Conservation (phyloP, 2,888 invertebrate genomes). For the Drosophila merina region DNA sequence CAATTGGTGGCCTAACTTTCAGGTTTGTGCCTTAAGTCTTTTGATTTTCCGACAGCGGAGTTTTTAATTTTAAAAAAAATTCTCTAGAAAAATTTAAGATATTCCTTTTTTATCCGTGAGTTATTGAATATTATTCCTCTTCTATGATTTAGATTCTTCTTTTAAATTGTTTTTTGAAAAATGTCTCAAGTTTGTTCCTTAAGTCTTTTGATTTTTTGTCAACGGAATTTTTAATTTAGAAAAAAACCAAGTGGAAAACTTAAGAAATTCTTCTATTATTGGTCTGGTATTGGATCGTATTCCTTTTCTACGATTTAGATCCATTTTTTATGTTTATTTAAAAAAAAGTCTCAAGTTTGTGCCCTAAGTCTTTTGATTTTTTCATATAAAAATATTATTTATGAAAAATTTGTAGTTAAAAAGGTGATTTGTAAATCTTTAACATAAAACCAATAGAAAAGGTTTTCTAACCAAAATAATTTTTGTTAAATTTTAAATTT, state of each 20-base stretch:
- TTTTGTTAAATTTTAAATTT: background rate
- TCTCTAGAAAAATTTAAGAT: background rate
- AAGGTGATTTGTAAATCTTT: no score
- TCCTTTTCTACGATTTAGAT: no score
- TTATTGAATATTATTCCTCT: no score
- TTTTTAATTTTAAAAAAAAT: background rate
- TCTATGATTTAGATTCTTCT: background rate
- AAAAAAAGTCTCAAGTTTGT: background rate
- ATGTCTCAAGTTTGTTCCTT: slow-evolving; percentile 10
- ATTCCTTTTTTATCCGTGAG: no score
- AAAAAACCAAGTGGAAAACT: background rate
- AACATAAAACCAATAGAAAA: no score
- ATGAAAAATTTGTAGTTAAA: no score
- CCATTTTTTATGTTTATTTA: background rate
- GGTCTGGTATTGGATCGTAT: no score
- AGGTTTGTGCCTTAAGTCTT: slow-evolving; percentile 19
- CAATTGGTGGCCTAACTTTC: slow-evolving; percentile 15
- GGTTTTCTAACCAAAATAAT: no score
- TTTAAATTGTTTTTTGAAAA: background rate
- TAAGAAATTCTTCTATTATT: no score
- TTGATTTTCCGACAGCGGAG: background rate
- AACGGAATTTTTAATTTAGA: background rate
- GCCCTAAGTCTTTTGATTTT: slow-evolving; percentile 10
- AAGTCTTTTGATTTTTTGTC: slow-evolving; percentile 8
- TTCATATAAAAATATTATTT: no score